Evolutionary conservation across 2,113 vertebrate genomes (phyloP), one percentile per base, ranked within the genome.

Genomic region (Mastomys natalensis): DNA sequence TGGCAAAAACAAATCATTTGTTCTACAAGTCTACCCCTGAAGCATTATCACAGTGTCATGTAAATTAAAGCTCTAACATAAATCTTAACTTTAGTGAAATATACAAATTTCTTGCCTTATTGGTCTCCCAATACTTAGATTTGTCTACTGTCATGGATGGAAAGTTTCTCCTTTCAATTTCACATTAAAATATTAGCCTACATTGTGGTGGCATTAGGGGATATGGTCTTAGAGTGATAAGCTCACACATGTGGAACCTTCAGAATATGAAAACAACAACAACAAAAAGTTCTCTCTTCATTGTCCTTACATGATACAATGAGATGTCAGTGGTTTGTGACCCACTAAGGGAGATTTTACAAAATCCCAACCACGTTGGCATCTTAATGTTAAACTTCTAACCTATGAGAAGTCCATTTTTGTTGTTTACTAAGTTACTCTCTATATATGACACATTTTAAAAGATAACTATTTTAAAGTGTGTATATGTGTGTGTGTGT

Each of bases 291-390:
- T 87, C 19, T 58, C 29, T 53, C 40, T 48, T 5, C 31, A 5
- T 73, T 2, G 7, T 72, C 73, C 53, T 82, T 21, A 31, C 22
- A 24, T 17, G 26, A 37, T n/a, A 64, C 29, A 55, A 74, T 2
- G 43, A 66, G 21, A 7, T 53, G 17, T 40, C 13, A 12, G 10
- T 64, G 4, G 48, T 55, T 55, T 53, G 22, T 11, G 62, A 2
- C 0, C 8, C 29, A 9, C 34, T 43, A 29, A 17, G 74, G 12
- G 12, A 26, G 0, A 7, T 8, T 4, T 55, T 16, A 22, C 17
- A 31, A 89, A 53, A 73, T 37, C 19, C 5, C 66, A 88, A 6
- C 9, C 5, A 58, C 12, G 15, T 7, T n/a, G 7, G 24, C 34
- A 40, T 5, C 10, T n/a, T 40, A 37, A 62, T 40, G 2, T 72